phyloP scores from a whole-genome alignment of 1,140 invertebrate genomes.

The Homalodisca vitripennis region DNA sequence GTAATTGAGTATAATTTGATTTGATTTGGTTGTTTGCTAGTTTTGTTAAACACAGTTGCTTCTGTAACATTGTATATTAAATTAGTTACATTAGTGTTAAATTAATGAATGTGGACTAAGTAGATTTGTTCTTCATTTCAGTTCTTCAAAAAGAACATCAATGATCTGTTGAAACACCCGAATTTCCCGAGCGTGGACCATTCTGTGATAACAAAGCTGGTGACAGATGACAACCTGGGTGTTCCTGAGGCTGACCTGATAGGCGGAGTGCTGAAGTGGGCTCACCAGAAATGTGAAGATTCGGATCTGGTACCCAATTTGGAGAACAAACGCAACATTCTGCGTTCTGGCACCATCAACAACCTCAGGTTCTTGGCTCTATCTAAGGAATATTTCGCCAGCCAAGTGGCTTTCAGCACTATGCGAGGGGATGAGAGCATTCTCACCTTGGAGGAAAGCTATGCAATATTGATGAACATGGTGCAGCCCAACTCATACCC shows the following conservation, averaged over 20 bases:
- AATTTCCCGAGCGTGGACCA: conserved; percentile 27
- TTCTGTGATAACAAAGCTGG: conserved; percentile 15
- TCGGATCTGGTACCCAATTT: conserved; percentile 9
- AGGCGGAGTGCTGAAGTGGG: conserved; percentile 11
- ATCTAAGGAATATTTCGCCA: conserved; percentile 19
- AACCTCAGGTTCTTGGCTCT: conserved; percentile 29
- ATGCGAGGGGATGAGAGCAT: conserved; percentile 18
- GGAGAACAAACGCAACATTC: conserved; percentile 28
- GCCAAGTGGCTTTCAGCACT: conserved; percentile 15
- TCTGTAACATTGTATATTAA: too few species aligned
- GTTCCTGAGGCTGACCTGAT: conserved; percentile 26
- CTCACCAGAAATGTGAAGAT: conserved; percentile 17
- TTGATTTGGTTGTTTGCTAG: too few species aligned
- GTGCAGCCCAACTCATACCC: conserved; percentile 25
- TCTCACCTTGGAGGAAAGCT: conserved; percentile 31
- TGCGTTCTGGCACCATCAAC: background rate
- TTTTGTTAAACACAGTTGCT: too few species aligned
- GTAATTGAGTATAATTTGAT: too few species aligned
- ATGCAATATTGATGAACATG: conserved; percentile 29
- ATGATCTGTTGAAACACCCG: conserved; percentile 17
- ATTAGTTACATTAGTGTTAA: background rate
- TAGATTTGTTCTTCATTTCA: background rate
- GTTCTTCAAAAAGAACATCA: conserved; percentile 25
- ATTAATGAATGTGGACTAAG: background rate
- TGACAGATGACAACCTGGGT: conserved; percentile 17